Base-by-base conservation (phyloP, 2,888 invertebrate species). In the Creontiades dilutus region DNA sequence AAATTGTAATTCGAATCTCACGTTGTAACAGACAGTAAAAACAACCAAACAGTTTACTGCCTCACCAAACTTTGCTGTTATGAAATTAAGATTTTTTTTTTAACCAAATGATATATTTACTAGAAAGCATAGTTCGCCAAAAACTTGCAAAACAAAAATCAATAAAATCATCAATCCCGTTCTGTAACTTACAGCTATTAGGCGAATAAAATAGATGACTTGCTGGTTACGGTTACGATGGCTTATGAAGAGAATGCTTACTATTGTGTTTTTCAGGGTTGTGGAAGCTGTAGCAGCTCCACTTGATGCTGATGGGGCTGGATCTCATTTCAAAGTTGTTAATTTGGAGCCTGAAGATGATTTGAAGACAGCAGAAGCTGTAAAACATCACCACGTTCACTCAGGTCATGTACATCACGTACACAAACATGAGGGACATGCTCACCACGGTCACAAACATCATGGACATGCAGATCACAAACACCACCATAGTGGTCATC, bases 381-480 rank as follows among this genome's bases (percentile, higher is more conserved):
- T 92, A 16, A 92, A 91, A 9, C 92, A 92, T 85, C 92, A 92
- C 76, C 92, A 92, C 68, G 91, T 91, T 57, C 92, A 92, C 85
- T 92, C 92, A 0, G 89, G 89, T 5, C 91, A 92, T 80, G 92
- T 92, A 4, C 91, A 92, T 76, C 92, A 92, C 76, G 88, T 92
- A 13, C 92, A 92, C 89, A 92, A 92, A 52, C 91, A 92, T 81
- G 90, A 92, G 81, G 92, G 92, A 37, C 91, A 91, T 75, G 91
- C 92, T 0, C 90, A 92, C 57, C 92, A 92, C 80, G 91, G 91
- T 27, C 92, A 92, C 82, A 91, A 92, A 80, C 92, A 92, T 86
- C 91, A 91, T 19, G 92, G 92, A 0, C 86, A 86, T 47, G 75
- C 75, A 55, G 92, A 91, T 14, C 92, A 92, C 86, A 91, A 91